A percentile compares a stretch with the other conserved stretches of the same genome.
Evolutionary conservation across 64 coral and sea anemone species (phyloP).

Genomic region (Dendronephthya gigantea): DNA sequence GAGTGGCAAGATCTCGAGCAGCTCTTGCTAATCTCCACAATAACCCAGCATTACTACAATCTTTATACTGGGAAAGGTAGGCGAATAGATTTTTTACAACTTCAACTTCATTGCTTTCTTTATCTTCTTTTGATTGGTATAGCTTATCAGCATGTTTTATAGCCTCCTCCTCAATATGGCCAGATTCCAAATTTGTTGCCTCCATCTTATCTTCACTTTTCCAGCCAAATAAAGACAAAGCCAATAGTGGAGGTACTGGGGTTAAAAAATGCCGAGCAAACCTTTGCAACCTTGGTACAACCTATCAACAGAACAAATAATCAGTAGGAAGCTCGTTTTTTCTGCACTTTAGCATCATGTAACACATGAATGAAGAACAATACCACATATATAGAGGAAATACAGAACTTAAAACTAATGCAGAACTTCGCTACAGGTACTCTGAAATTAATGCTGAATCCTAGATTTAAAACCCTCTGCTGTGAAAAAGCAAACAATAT

Average conservation of each 20-base stretch:
- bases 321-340: not conserved
- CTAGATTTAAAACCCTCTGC: too few relatives aligned
- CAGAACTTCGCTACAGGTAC: too few relatives aligned
- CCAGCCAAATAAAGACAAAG: not conserved
- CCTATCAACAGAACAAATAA: not conserved
- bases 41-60: not conserved
- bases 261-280: not conserved
- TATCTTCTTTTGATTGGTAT: not conserved
- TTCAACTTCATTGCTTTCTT: not conserved
- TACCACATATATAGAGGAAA: too few relatives aligned
- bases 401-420: too few relatives aligned
- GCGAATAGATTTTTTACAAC: not conserved
- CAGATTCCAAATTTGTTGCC: not conserved
- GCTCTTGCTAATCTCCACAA: not conserved
- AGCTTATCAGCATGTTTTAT: not conserved
- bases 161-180: not conserved
- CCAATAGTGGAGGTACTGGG: not conserved
- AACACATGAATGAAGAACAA: too few relatives aligned
- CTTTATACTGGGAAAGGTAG: not conserved
- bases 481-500: too few relatives aligned
- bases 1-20: constrained; percentile 21
- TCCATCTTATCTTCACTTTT: not conserved
- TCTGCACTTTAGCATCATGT: too few relatives aligned
- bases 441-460: too few relatives aligned
- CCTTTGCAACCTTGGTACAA: not conserved